Evolutionary conservation across 2,797 vertebrate genomes (phyloP).

Genomic region (Heterohyrax brucei): DNA sequence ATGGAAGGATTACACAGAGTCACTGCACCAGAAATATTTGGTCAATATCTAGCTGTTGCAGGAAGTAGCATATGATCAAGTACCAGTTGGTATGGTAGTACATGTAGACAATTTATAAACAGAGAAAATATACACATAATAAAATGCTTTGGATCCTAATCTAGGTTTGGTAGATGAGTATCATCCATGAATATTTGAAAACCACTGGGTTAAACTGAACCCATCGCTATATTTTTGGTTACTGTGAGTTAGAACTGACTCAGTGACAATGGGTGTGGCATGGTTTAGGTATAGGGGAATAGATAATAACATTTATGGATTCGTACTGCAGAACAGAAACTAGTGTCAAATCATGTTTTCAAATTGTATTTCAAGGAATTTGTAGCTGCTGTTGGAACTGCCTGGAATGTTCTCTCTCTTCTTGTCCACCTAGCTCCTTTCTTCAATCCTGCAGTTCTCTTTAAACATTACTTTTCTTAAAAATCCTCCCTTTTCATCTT

Average conservation of each 20-base stretch:
- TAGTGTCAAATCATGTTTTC: too few species aligned
- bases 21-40: too few species aligned
- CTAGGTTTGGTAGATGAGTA: not conserved
- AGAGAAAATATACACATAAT: not conserved
- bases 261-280: too few species aligned
- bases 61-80: too few species aligned
- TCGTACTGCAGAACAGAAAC: not conserved
- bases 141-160: not conserved
- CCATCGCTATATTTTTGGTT: not conserved
- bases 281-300: not conserved
- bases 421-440: not conserved
- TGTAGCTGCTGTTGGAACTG: not conserved
- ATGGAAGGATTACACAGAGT: too few species aligned
- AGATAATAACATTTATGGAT: not conserved
- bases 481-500: not conserved
- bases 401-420: too few species aligned
- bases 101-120: not conserved
- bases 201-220: slow-evolving; percentile 19
- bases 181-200: not conserved
- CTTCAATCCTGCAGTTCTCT: not conserved
- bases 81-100: too few species aligned
- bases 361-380: not conserved
- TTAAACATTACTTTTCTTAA: not conserved
- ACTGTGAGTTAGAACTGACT: too few species aligned
- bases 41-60: too few species aligned